These are phyloP conservation scores for Chaetodon trifasciatus DNA, from an alignment of 2,797 vertebrate species.

Conservation along the genomic window DNA sequence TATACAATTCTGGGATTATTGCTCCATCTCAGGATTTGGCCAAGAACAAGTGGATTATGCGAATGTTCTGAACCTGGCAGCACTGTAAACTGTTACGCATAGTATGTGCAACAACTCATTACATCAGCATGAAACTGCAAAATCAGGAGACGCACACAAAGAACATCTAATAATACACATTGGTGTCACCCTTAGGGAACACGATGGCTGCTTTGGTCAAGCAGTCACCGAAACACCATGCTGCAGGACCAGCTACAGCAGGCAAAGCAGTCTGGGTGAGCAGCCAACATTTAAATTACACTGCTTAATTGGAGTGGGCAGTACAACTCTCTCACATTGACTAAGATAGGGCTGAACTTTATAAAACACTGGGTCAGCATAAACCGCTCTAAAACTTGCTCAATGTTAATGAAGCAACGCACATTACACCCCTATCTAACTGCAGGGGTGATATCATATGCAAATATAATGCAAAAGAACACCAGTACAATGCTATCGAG, in stretches of 20 bases:
- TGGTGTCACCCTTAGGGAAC: neutral
- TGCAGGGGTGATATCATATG: constrained; percentile 35
- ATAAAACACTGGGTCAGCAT: constrained; percentile 59
- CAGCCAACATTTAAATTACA: constrained; percentile 61
- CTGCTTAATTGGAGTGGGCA: constrained; percentile 61
- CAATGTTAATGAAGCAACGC: constrained; percentile 43
- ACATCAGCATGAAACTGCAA: constrained; percentile 30
- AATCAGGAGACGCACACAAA: constrained; percentile 21
- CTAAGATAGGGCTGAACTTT: constrained; percentile 55
- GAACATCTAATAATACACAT: constrained; percentile 46
- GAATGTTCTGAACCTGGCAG: constrained; percentile 22
- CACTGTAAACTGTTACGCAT: constrained; percentile 17
- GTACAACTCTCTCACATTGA: constrained; percentile 53
- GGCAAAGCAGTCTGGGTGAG: constrained; percentile 27
- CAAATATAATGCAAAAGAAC: constrained; percentile 61
- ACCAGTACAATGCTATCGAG: constrained; percentile 16
- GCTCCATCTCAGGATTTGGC: constrained; percentile 24
- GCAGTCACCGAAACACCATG: constrained; percentile 18
- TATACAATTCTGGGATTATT: neutral
- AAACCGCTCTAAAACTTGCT: constrained; percentile 52
- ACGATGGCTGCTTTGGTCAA: constrained; percentile 37
- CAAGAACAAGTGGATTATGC: neutral
- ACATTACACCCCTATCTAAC: constrained; percentile 39
- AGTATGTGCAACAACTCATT: constrained; percentile 6
- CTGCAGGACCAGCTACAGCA: constrained; percentile 15